Evolutionary conservation across 2,113 vertebrate species (phyloP), one percentile per base, ranked within the genome.

Genomic region (Electrona antarctica): DNA sequence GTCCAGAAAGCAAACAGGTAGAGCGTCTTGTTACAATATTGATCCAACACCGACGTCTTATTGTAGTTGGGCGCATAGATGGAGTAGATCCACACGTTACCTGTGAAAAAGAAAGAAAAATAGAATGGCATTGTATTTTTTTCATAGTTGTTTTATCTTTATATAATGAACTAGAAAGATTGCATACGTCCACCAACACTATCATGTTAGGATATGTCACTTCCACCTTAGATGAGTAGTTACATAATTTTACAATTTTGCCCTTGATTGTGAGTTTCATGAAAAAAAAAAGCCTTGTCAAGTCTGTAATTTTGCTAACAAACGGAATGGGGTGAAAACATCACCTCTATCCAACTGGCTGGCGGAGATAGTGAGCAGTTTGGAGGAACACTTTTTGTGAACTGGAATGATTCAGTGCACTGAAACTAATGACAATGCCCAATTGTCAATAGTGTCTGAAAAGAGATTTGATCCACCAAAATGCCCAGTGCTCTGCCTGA

Each of bases 41-140:
- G 12, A 0, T 62, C 49, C 14, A 3, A 1, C 0, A 78, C 86
- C 0, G 50, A 4, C 21, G 64, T 91, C 60, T 79, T 82, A 64
- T 72, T 64, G 87, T 89, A 93, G 70, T 88, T 88, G 1, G 93
- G 89, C 52, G 89, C 0, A 13, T 94, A 94, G 59, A 93, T 89
- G 0, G 89, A 87, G 83, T 93, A 94, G 80, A 93, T 90, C 92
- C 92, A 93, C 61, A 92, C 88, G 7, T 91, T 93, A 60, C 93
- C 93, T 94, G 14, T 21, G 21, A 21, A 21, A 21, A 8, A 15
- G 46, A 10, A 13, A 2, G 29, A 10, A 10, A 65, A 29, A 7
- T 58, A 33, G 15, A 55, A 8, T 28, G 12, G 14, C 49, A 21
- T 21, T 49, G 10, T 13, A 47, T 60, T 11, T 46, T 12, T 28